phyloP scores from a whole-genome alignment of 1,140 invertebrate species.

The Arion vulgaris region DNA sequence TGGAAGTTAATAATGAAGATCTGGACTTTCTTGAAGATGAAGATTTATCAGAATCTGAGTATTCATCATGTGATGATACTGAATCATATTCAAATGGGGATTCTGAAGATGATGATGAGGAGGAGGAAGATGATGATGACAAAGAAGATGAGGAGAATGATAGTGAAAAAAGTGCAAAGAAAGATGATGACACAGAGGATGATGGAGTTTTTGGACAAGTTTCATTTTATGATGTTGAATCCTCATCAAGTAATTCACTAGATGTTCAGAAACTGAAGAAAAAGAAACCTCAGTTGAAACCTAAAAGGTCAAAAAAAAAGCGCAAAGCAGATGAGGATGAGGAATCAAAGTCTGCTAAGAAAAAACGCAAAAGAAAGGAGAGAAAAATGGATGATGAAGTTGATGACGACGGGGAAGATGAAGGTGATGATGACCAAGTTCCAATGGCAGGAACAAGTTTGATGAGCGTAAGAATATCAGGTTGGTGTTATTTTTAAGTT shows the following conservation, averaged over 20 bases:
- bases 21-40: conserved; percentile 45
- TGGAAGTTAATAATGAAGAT: conserved; percentile 41
- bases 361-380: conserved; percentile 34
- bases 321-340: conserved; percentile 43
- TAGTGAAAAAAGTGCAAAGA: conserved; percentile 39
- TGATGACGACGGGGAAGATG: conserved; percentile 38
- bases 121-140: conserved; percentile 40
- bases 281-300: conserved; percentile 21
- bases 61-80: conserved; percentile 44
- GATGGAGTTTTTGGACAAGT: conserved; percentile 41
- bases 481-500: conserved; percentile 39
- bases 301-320: conserved; percentile 48
- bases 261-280: conserved; percentile 41
- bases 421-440: conserved; percentile 34
- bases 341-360: conserved; percentile 26
- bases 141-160: conserved; percentile 34
- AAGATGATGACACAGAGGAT: conserved; percentile 46
- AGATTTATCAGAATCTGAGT: conserved; percentile 38
- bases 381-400: conserved; percentile 38
- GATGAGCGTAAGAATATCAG: conserved; percentile 61
- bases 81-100: conserved; percentile 55
- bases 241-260: conserved; percentile 37
- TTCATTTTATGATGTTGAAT: conserved; percentile 39
- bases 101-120: conserved; percentile 48
- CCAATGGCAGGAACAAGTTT: conserved; percentile 35